A percentile compares a stretch with the other conserved stretches of the same genome.
Evolutionary conservation across 2,888 invertebrate genomes (phyloP).

Genomic region (Chymomyza amoena): DNA sequence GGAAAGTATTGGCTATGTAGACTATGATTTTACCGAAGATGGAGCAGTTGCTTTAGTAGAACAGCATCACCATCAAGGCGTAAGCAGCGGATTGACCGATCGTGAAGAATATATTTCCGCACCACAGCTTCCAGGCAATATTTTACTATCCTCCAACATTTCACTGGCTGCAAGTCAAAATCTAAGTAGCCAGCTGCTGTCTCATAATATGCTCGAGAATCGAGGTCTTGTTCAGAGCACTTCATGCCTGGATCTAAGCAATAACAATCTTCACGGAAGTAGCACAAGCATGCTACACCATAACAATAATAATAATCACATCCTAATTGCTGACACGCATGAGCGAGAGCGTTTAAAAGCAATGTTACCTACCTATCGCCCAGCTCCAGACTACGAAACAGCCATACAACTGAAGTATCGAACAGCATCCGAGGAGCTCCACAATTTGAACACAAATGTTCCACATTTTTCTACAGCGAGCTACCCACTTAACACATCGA

Average conservation of each 20-base stretch:
- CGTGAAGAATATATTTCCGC: constrained; percentile 44
- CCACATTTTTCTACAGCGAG: constrained; percentile 56
- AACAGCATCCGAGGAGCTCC: constrained; percentile 80
- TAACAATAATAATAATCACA: constrained; percentile 52
- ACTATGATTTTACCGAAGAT: constrained; percentile 49
- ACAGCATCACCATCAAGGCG: constrained; percentile 24
- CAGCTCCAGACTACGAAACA: constrained; percentile 96
- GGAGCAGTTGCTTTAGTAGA: constrained; percentile 14
- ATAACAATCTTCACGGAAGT: constrained; percentile 75
- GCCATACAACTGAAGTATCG: constrained; percentile 89
- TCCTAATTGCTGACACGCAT: constrained; percentile 56
- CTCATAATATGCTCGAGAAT: constrained; percentile 63
- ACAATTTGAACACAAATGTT: constrained; percentile 64
- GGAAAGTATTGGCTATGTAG: constrained; percentile 57
- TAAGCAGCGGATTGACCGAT: background rate
- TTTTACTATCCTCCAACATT: constrained; percentile 78
- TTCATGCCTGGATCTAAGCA: constrained; percentile 78
- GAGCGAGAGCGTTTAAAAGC: constrained; percentile 82
- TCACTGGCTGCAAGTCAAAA: constrained; percentile 76
- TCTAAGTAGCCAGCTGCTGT: constrained; percentile 47
- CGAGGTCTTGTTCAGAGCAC: constrained; percentile 75
- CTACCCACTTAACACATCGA: constrained; percentile 57
- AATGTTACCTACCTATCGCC: constrained; percentile 90
- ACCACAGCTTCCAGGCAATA: constrained; percentile 56
- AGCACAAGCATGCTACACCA: constrained; percentile 55